Percentiles rank a stretch among this genome's conserved stretches.
Conservation (phyloP, 2,888 invertebrate species). For the Lasioglossum pauxillum region DNA sequence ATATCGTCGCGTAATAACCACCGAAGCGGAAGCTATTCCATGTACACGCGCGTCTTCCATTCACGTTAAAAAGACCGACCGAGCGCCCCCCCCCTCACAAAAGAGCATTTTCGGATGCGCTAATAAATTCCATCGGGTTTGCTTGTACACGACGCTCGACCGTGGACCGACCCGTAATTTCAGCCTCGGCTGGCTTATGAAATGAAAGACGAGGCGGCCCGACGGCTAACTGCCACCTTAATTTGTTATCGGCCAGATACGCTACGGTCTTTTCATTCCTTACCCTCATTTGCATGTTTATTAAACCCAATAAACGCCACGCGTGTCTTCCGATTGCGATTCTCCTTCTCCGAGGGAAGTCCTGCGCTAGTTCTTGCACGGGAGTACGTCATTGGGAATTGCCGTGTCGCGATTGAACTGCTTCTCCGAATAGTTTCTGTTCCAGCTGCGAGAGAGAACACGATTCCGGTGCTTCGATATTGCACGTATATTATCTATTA, state of each 20-base stretch:
- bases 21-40: conserved; percentile 50
- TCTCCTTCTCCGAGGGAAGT: neutral
- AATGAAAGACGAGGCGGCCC: conserved; percentile 40
- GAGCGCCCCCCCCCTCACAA: conserved; percentile 17
- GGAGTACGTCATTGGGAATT: conserved; percentile 20
- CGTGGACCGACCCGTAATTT: conserved; percentile 48
- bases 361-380: neutral
- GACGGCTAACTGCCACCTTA: conserved; percentile 20
- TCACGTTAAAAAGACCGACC: conserved; percentile 55
- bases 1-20: conserved; percentile 58
- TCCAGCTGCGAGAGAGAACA: neutral
- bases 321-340: conserved; percentile 19
- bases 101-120: conserved; percentile 32
- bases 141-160: conserved; percentile 21
- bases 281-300: conserved; percentile 56
- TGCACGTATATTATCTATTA: neutral
- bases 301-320: conserved; percentile 46
- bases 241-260: conserved; percentile 53
- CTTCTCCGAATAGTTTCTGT: neutral
- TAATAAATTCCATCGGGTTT: conserved; percentile 49
- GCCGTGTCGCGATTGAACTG: neutral
- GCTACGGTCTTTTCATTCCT: conserved; percentile 29
- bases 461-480: neutral
- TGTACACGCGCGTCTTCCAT: conserved; percentile 58
- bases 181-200: conserved; percentile 47